Conservation (phyloP, 2,888 invertebrate genomes). For the Epirrhoe tristata region DNA sequence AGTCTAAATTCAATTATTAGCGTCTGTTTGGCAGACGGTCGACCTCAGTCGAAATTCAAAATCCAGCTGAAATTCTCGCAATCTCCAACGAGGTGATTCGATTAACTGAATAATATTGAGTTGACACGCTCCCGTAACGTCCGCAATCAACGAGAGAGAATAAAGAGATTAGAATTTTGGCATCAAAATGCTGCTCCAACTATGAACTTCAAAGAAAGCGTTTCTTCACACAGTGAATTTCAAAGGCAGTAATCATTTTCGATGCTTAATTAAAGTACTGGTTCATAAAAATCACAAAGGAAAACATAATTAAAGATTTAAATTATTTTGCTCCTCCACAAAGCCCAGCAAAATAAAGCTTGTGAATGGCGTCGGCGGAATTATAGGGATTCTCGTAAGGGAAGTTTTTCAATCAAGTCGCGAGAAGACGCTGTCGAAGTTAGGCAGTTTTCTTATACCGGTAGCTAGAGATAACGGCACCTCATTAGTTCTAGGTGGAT, state of each 20-base stretch:
- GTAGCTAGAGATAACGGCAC: conserved; percentile 24
- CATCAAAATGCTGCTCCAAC: conserved; percentile 41
- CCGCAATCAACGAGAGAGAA: conserved; percentile 49
- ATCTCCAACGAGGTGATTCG: conserved; percentile 51
- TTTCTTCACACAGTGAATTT: conserved; percentile 48
- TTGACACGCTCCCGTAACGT: conserved; percentile 50
- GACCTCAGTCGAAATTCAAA: conserved; percentile 47
- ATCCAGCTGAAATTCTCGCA: conserved; percentile 42
- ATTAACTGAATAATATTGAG: conserved; percentile 57
- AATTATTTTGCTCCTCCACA: conserved; percentile 20
- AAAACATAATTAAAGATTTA: conserved; percentile 15
- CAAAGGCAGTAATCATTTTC: conserved; percentile 50
- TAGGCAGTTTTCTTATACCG: conserved; percentile 38
- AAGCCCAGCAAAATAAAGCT: conserved; percentile 25
- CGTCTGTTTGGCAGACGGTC: conserved; percentile 52
- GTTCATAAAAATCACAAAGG: conserved; percentile 31
- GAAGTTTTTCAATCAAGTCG: conserved; percentile 54
- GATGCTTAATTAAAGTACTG: conserved; percentile 41
- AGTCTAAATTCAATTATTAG: conserved; percentile 59
- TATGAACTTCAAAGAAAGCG: conserved; percentile 49
- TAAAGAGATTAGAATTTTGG: conserved; percentile 43
- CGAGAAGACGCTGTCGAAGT: conserved; percentile 39
- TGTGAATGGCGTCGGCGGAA: conserved; percentile 34
- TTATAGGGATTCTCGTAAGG: conserved; percentile 39
- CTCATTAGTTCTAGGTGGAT: conserved; percentile 21